Percentiles rank a stretch among this genome's conserved stretches.
Conservation (phyloP, 2,797 vertebrate genomes). For the Serranus cabrilla region DNA sequence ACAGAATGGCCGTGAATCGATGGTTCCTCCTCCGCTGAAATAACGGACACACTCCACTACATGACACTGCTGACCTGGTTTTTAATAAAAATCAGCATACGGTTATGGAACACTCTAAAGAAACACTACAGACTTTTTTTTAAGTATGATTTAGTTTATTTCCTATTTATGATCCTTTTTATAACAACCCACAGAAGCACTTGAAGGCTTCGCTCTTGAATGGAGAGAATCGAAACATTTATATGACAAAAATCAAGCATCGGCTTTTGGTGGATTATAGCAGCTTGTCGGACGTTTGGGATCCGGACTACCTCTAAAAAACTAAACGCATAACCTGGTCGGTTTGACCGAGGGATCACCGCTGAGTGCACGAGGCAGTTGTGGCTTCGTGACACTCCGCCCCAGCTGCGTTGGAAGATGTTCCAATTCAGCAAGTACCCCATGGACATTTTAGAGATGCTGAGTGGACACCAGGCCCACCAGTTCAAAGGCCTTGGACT, state of each 20-base stretch:
- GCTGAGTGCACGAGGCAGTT: constrained; percentile 41
- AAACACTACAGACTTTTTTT: constrained; percentile 78
- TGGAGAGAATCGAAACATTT: constrained; percentile 42
- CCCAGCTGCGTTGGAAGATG: constrained; percentile 79
- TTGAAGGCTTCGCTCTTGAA: constrained; percentile 50
- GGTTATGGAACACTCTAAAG: constrained; percentile 63
- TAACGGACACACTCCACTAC: constrained; percentile 46
- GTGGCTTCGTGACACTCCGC: constrained; percentile 48
- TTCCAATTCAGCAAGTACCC: constrained; percentile 91
- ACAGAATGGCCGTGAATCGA: constrained; percentile 27
- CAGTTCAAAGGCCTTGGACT: constrained; percentile 89
- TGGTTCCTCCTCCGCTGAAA: constrained; percentile 29
- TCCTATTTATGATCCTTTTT: constrained; percentile 71
- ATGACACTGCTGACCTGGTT: constrained; percentile 35
- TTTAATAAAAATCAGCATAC: neutral
- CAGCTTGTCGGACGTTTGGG: constrained; percentile 29
- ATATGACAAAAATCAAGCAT: constrained; percentile 42
- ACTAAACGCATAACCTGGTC: neutral
- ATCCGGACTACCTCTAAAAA: constrained; percentile 38
- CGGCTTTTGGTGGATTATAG: constrained; percentile 52
- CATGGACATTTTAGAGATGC: constrained; percentile 91
- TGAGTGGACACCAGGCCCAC: constrained; percentile 89
- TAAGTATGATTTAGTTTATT: constrained; percentile 58
- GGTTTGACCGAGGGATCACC: constrained; percentile 30
- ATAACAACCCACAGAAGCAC: constrained; percentile 61